A percentile compares a stretch with the other conserved stretches of the same genome.
These are phyloP conservation scores for Trissolcus brochymenae DNA, from an alignment of 2,888 invertebrate species.

Conservation along the genomic window DNA sequence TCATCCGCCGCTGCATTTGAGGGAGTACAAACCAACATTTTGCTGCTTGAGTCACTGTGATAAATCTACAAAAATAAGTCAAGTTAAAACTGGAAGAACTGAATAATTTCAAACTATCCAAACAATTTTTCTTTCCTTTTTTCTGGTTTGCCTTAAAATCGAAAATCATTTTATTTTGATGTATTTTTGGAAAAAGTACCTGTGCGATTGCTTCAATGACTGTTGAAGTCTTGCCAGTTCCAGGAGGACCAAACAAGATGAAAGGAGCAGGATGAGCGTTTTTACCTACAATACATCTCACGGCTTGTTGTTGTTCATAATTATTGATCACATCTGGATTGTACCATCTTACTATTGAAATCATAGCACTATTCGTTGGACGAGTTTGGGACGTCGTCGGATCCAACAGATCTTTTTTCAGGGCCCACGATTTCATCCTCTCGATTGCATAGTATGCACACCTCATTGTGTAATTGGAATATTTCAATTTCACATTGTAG, in stretches of 20 bases:
- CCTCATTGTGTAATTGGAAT: no score
- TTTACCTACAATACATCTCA: constrained; percentile 82
- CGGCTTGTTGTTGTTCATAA: constrained; percentile 81
- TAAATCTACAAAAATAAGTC: constrained; percentile 66
- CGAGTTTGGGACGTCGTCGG: background rate
- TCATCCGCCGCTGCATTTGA: constrained; percentile 86
- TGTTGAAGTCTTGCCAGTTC: constrained; percentile 53
- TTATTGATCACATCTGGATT: constrained; percentile 79
- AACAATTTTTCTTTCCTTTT: no score
- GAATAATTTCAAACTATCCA: background rate
- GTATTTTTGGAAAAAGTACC: constrained; percentile 8
- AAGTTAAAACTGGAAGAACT: no score
- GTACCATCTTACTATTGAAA: constrained; percentile 60
- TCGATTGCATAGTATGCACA: no score
- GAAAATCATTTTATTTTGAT: no score
- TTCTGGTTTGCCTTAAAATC: background rate
- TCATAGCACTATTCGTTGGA: no score
- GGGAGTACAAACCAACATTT: constrained; percentile 82
- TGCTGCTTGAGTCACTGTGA: constrained; percentile 69
- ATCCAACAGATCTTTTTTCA: background rate
- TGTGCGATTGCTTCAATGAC: constrained; percentile 47
- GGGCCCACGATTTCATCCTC: background rate
- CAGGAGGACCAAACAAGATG: constrained; percentile 83
- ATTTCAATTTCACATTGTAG: no score
- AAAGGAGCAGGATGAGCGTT: constrained; percentile 84